A percentile compares a stretch with the other conserved stretches of the same genome.
phyloP scores from a whole-genome alignment of 2,888 invertebrate species.

The Hemaris fuciformis region DNA sequence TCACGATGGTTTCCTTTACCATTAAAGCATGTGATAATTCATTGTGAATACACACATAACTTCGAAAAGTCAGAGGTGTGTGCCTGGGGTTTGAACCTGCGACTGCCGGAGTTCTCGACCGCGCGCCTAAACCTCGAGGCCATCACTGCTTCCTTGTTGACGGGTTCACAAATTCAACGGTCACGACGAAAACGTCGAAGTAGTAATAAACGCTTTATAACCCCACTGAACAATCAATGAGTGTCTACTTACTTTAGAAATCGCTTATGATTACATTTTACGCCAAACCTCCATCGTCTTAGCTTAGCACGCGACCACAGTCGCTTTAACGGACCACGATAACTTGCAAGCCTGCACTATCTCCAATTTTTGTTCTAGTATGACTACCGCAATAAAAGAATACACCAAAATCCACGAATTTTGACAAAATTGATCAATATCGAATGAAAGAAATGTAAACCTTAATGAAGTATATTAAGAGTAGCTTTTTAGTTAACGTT shows the following conservation, averaged over 20 bases:
- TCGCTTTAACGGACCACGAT: conserved; percentile 55
- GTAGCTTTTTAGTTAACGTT: background rate
- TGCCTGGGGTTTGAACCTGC: too few species aligned
- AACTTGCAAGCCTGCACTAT: conserved; percentile 17
- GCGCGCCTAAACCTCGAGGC: too few species aligned
- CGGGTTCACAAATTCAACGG: too few species aligned
- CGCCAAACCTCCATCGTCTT: conserved; percentile 26
- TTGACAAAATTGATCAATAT: background rate
- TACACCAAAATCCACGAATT: background rate
- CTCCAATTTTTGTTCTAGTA: background rate
- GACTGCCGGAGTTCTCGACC: too few species aligned
- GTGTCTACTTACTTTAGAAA: too few species aligned
- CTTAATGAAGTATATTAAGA: background rate
- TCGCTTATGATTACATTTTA: conserved; percentile 24
- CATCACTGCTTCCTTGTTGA: too few species aligned
- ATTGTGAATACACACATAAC: too few species aligned
- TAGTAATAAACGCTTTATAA: too few species aligned
- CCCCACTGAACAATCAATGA: background rate
- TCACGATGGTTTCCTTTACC: too few species aligned
- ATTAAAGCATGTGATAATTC: too few species aligned
- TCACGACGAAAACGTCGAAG: too few species aligned
- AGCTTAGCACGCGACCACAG: conserved; percentile 61
- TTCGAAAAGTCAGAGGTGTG: too few species aligned
- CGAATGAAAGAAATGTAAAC: background rate
- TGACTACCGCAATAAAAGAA: background rate